These are phyloP conservation scores for Thalpophila matura DNA, from an alignment of 2,888 invertebrate genomes.

Conservation along the genomic window DNA sequence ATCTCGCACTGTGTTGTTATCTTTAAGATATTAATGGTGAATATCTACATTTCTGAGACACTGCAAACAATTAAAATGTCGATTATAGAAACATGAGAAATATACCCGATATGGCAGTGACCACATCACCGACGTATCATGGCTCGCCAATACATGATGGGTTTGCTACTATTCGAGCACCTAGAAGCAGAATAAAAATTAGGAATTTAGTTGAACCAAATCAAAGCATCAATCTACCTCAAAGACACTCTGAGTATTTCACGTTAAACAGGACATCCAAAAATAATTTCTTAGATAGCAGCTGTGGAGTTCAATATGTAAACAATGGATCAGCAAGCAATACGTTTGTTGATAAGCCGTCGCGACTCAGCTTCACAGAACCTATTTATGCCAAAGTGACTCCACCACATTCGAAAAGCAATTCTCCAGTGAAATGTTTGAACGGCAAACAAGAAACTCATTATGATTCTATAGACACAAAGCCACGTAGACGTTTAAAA, in stretches of 20 bases:
- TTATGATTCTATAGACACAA: constrained; percentile 89
- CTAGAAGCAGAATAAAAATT: constrained; percentile 88
- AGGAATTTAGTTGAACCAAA: constrained; percentile 87
- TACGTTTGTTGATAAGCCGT: constrained; percentile 72
- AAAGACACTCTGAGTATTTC: constrained; percentile 88
- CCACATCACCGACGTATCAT: constrained; percentile 85
- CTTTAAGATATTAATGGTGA: constrained; percentile 21
- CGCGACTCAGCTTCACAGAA: constrained; percentile 85
- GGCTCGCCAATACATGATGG: constrained; percentile 94
- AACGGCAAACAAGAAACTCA: constrained; percentile 81
- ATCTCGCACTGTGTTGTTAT: constrained; percentile 46
- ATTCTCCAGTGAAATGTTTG: constrained; percentile 80
- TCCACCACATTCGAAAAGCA: constrained; percentile 82
- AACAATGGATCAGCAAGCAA: constrained; percentile 71
- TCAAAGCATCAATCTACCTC: constrained; percentile 84
- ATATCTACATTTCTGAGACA: constrained; percentile 22
- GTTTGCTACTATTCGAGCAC: constrained; percentile 95
- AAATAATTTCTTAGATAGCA: constrained; percentile 84
- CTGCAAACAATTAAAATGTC: constrained; percentile 48
- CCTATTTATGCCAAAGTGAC: constrained; percentile 88
- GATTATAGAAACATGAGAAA: constrained; percentile 58
- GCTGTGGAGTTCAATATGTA: constrained; percentile 83
- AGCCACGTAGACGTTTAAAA: constrained; percentile 85
- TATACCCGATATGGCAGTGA: constrained; percentile 81
- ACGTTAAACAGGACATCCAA: constrained; percentile 86